Evolutionary conservation across 2,888 invertebrate genomes (phyloP), one percentile per base, ranked within the genome.

Genomic region (Trachelus troglodyta): DNA sequence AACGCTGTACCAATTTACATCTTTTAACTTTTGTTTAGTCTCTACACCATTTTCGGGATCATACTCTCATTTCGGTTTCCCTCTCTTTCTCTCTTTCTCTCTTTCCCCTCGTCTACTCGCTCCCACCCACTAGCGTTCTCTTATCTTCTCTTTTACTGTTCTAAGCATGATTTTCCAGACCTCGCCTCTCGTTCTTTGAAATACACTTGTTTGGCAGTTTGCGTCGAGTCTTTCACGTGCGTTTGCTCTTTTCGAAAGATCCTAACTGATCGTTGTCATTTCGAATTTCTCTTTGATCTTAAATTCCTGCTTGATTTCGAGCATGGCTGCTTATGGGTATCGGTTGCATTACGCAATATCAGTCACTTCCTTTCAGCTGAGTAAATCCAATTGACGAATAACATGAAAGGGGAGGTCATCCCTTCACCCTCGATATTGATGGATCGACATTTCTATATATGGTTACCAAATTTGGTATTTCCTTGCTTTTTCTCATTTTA

Each of bases 171-270:
- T 15, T 23, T 56, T 23, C 56, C 71, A 34, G 12, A 12, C 31
- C 71, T 71, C 33, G 15, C 31, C 11, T 11, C 71, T 9, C 2
- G 71, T 0, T 71, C 31, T 76, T 77, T 83, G 79, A 85, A 84
- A 85, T 85, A 84, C 85, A 81, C 84, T 85, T 85, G 85, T 85
- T 85, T 85, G 86, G 81, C 85, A 86, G 86, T 85, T 83, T 81
- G 81, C 78, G 83, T 82, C 82, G 83, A 76, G 79, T 80, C 1
- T 56, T 56, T 56, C 56, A 23, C 23, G 23, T 9, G 23, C 23
- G 23, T 2, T 56, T 56, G 9, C 56, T 23, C 23, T 23, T 6
- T 9, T 56, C 56, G 56, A 9, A 56, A 56, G 9, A 23, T 9
- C 15, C 23, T 9, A 2, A 56, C 23, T 9, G 23, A 56, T 56